Base-by-base conservation (phyloP, 92 coral and sea anemone genomes). In the Zoanthus gigantus region DNA sequence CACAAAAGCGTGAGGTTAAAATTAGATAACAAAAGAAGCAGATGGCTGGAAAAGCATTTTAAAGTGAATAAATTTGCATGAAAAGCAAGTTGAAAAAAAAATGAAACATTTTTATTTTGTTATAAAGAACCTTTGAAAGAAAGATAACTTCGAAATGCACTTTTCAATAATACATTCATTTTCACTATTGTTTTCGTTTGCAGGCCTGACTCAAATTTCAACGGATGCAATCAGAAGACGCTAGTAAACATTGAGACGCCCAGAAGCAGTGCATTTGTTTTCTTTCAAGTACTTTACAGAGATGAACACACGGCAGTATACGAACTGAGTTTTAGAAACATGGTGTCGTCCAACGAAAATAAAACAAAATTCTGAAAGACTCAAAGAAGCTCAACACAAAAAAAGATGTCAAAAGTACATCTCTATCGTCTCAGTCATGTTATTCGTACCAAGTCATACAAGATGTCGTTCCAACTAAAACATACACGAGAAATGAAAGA, bases 171-270 rank as follows among this genome's bases (percentile, higher is more conserved):
- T 46, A 12, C 4, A 14, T 66, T 65, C 42, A 42, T 30, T 37
- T 46, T 81, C 54, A 5, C 6, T 44, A 42, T 44, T 18, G 73
- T 52, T 77, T 77, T 17, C 71, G 14, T 45, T 81, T 52, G 85
- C 30, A 58, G 28, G 28, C 47, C 12, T 15, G 68, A 52, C 10
- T 56, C 13, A 13, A 16, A 34, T 30, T 8, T 50, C 52, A 18
- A 18, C 11, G 50, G 58, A 63, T 37, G 15, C 34, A 45, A 61
- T 7, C 45, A 11, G 74, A 65, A 81, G 74, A 71, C 75, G 18
- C 74, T 46, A 18, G 85, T 81, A 81, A 81, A 67, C 85, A 81
- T 46, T 13, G 14, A 66, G 67, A 67, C 85, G 85, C 85, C 85
- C 74, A 81, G 37, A 67, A 54, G 31, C 13, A 12, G 60, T 47